Conservation (phyloP, 1,140 invertebrate species). For the Drosophila tristis region DNA sequence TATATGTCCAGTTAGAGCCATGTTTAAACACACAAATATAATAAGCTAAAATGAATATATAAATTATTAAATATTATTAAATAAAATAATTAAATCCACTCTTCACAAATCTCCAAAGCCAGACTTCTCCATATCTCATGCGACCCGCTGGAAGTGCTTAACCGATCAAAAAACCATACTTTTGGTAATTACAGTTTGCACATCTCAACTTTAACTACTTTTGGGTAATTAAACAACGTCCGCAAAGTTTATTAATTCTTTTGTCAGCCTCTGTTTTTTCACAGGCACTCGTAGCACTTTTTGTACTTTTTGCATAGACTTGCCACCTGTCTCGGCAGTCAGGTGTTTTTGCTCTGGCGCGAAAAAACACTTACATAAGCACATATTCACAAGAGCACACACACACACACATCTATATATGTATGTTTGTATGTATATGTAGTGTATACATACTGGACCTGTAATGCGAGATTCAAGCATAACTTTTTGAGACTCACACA, state of each 20-base stretch:
- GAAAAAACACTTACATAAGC: slow-evolving; percentile 47
- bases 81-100: too few relatives aligned
- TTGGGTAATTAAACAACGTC: slow-evolving; percentile 35
- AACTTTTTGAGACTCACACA: slow-evolving; percentile 46
- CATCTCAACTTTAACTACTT: slow-evolving; percentile 27
- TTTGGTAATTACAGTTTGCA: slow-evolving; percentile 23
- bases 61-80: too few relatives aligned
- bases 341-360: slow-evolving; percentile 49
- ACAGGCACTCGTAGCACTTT: slow-evolving; percentile 27
- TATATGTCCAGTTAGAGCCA: too few relatives aligned
- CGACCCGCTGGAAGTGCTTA: too few relatives aligned
- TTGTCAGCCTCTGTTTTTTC: slow-evolving; percentile 33
- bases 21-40: too few relatives aligned
- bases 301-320: slow-evolving; percentile 10
- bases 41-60: too few relatives aligned
- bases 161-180: slow-evolving; percentile 11
- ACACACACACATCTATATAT: background rate
- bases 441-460: slow-evolving; percentile 9
- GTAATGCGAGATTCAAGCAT: slow-evolving; percentile 53
- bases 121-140: too few relatives aligned
- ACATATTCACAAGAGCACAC: slow-evolving; percentile 26
- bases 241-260: slow-evolving; percentile 48
- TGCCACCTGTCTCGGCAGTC: slow-evolving; percentile 40
- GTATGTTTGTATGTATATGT: too few relatives aligned
- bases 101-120: too few relatives aligned